Evolutionary conservation across 2,888 invertebrate species (phyloP).

Genomic region (Scaptomyza polygonia): DNA sequence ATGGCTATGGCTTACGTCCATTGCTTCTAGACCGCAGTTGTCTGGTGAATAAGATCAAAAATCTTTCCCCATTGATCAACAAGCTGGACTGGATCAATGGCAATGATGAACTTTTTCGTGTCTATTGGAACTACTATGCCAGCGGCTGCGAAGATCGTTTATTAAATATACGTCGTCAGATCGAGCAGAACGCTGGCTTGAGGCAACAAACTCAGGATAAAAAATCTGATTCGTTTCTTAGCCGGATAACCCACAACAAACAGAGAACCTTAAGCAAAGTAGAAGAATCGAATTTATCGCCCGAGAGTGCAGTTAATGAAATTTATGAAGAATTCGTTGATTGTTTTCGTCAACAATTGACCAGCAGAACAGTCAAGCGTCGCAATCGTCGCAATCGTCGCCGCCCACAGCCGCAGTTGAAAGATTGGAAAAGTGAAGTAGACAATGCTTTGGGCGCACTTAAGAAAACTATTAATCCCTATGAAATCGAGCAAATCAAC

Average conservation of each 20-base stretch:
- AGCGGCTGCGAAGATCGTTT: constrained; percentile 34
- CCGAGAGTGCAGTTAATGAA: not conserved
- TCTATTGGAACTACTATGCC: constrained; percentile 58
- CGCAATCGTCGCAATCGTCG: constrained; percentile 9
- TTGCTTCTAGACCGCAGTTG: constrained; percentile 28
- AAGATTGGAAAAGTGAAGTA: not conserved
- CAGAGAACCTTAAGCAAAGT: fast-evolving
- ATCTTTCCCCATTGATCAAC: constrained; percentile 28
- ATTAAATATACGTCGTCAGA: constrained; percentile 29
- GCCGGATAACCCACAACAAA: not conserved
- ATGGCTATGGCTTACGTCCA: constrained; percentile 2
- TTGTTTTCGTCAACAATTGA: constrained; percentile 25
- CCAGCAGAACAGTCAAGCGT: constrained; percentile 3
- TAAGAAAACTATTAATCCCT: constrained; percentile 22
- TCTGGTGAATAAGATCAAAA: constrained; percentile 16
- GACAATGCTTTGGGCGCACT: not conserved
- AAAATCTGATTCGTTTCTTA: constrained; percentile 1
- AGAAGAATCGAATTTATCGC: not conserved
- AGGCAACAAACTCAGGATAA: constrained; percentile 3
- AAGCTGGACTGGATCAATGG: constrained; percentile 17
- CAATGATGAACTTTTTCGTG: constrained; percentile 32
- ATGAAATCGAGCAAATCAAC: constrained; percentile 22
- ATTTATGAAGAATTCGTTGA: constrained; percentile 29
- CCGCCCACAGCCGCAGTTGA: not conserved
- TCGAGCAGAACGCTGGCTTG: constrained; percentile 34